Conservation (phyloP, 64 coral and sea anemone genomes). For the Anthopleura sola region DNA sequence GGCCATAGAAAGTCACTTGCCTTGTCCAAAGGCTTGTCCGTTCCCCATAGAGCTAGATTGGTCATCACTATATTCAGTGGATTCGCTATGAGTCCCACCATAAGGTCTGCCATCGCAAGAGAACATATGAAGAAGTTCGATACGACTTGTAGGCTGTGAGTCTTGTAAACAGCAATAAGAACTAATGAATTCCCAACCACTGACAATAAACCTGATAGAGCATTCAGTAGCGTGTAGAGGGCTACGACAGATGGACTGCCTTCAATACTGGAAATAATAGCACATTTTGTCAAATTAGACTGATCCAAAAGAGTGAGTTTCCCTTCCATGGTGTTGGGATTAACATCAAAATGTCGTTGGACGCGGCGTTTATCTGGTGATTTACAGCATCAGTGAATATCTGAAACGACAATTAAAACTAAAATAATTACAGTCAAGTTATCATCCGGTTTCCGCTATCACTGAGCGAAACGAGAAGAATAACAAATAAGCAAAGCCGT, state of each 20-base stretch:
- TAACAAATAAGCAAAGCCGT: no score
- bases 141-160: not conserved
- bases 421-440: no score
- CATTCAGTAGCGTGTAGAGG: not conserved
- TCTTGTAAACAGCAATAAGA: conserved; percentile 7
- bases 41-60: not conserved
- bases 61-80: not conserved
- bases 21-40: not conserved
- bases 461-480: no score
- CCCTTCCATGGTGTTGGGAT: not conserved
- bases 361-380: not conserved
- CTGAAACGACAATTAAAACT: not conserved
- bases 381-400: not conserved
- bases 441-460: not conserved
- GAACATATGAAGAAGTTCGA: conserved; percentile 22
- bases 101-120: conserved; percentile 15
- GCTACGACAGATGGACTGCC: not conserved
- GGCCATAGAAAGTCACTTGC: conserved; percentile 25
- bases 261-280: not conserved
- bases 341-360: not conserved
- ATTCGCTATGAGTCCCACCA: conserved; percentile 10
- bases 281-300: not conserved
- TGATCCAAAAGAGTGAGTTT: not conserved
- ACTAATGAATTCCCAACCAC: conserved; percentile 12
- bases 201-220: conserved; percentile 2